Evolutionary conservation across 2,113 vertebrate genomes (phyloP), one percentile per base, ranked within the genome.

Genomic region (Climacteris rufus): DNA sequence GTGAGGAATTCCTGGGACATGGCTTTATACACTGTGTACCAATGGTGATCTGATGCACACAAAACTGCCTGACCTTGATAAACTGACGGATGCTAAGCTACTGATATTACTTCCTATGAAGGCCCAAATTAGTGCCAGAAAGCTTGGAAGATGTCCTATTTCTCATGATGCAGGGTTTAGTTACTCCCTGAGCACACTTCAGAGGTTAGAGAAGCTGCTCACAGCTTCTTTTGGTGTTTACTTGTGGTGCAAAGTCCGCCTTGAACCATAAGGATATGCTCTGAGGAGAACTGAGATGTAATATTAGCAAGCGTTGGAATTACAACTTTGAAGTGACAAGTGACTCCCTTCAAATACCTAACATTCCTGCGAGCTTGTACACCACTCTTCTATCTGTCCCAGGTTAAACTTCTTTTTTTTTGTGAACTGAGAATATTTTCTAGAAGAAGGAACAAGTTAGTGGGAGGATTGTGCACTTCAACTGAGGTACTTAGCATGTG

Each of bases 41-140:
- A 40, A 11, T 44, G 78, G 42, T 40, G 52, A 52, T 33, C n/a
- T 65, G 24, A 61, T 57, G 19, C n/a, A 33, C 17, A 65, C 2
- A 35, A 52, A 70, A 28, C 37, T 0, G 0, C 6, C 35, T 65
- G 17, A 24, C 11, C 4, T 0, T 64, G 49, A 52, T 59, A 82
- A 78, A 61, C 8, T 2, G 3, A 18, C 21, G 68, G 11, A 44
- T 49, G 23, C 15, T 56, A 49, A 83, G 15, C 4, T 37, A 23
- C 23, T 15, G 44, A 45, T 50, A 9, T 16, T 27, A 1, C 7
- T 56, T 74, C 23, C 12, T 83, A 7, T 60, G 60, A 35, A 82
- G 70, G 45, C 35, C 22, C 66, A 83, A 40, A 75, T 75, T 42
- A 37, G 23, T 76, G 31, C 45, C 79, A 49, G 28, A 47, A 56